Percentiles rank a stretch among this genome's conserved stretches.
Conservation (phyloP, 1,140 invertebrate genomes). For the Drosophila seguyi region DNA sequence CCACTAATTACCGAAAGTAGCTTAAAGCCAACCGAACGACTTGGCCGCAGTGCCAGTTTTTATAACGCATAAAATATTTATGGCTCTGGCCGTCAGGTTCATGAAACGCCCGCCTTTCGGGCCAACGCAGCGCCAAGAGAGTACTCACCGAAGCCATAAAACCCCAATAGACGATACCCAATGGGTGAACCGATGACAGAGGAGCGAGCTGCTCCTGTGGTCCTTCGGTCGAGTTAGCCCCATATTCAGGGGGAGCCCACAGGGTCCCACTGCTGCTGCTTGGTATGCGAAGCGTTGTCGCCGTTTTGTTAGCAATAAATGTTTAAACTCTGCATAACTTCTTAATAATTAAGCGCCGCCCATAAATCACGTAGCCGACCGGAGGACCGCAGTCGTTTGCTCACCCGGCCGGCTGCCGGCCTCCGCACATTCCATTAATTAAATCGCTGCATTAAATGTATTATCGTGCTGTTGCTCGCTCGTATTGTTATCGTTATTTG, state of each 20-base stretch:
- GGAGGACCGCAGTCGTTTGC: conserved; percentile 18
- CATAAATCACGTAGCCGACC: conserved; percentile 59
- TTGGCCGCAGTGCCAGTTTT: conserved; percentile 51
- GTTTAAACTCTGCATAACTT: conserved; percentile 80
- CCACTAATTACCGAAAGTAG: conserved; percentile 75
- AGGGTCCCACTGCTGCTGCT: conserved; percentile 23
- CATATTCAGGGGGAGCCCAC: conserved; percentile 5
- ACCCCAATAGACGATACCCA: conserved; percentile 46
- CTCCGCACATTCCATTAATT: conserved; percentile 64
- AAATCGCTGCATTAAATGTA: conserved; percentile 70
- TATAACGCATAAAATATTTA: conserved; percentile 80
- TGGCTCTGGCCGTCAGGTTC: conserved; percentile 55
- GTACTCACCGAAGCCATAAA: conserved; percentile 50
- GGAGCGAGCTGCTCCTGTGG: conserved; percentile 4
- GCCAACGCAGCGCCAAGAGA: conserved; percentile 7
- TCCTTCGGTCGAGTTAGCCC: background rate
- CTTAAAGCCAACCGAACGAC: conserved; percentile 42
- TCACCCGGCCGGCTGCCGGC: background rate
- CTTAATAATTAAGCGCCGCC: conserved; percentile 75
- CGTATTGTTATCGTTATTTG: conserved; percentile 44
- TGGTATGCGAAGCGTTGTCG: conserved; percentile 68
- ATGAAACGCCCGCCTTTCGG: conserved; percentile 59
- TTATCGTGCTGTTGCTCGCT: conserved; percentile 36
- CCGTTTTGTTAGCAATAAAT: conserved; percentile 77
- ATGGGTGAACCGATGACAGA: conserved; percentile 23